Base-by-base conservation (phyloP, 2,888 invertebrate genomes). In the Liodrosophila aerea region DNA sequence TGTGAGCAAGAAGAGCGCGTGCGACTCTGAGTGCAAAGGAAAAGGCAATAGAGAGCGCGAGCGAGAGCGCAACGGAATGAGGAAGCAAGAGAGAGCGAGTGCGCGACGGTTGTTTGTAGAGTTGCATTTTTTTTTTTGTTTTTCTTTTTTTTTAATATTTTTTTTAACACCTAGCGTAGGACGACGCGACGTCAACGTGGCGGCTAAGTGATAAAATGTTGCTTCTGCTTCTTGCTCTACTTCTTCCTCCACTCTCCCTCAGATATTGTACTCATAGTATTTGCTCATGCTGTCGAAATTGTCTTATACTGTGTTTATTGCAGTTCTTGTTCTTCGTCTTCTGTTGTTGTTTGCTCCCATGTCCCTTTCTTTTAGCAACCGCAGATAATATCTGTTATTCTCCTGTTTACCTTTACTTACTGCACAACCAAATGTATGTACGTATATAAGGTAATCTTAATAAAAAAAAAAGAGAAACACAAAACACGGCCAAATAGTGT, bases 121-220 rank as follows among this genome's bases (percentile, higher is more conserved):
- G 76, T 82, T 76, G 22, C 22, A 22, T 22, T 22, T 22, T n/a
- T n/a, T n/a, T n/a, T n/a, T n/a, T n/a, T n/a, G n/a, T n/a, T n/a
- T n/a, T n/a, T n/a, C n/a, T n/a, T n/a, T n/a, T n/a, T n/a, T n/a
- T 22, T 22, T 22, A 22, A 22, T 4, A 2, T 58, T 73, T 29
- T 34, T 58, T 60, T 41, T 74, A 56, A 66, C 65, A 75, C 62
- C 57, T 82, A 65, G 13, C 34, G 18, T 40, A 56, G 57, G 40
- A 85, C 72, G 85, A 61, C 52, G 73, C 54, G 44, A 56, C 78
- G 78, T 34, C 78, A 78, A 78, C 83, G 81, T 58, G 85, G 76
- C 85, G 78, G 78, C 84, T 80, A 70, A 80, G 83, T 80, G 81
- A 80, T 80, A 76, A 63, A 63, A 63, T 61, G 22, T 65, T 51